phyloP scores from a whole-genome alignment of 53 echinoderm and acorn worm species.

The Paelopatides confundens region DNA sequence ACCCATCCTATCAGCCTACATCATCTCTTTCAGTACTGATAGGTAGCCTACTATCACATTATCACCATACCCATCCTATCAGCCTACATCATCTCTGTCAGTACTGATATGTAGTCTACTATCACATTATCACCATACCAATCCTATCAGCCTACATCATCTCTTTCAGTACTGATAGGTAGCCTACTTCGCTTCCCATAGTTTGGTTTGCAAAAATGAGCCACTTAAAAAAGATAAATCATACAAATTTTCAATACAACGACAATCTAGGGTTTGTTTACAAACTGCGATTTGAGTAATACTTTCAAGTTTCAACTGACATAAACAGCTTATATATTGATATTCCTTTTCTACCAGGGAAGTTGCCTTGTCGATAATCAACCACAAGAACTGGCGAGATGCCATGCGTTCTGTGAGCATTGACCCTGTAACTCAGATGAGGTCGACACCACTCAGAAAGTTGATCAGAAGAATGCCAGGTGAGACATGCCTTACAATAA shows the following conservation, averaged over 20 bases:
- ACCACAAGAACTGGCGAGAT: conserved; percentile 75
- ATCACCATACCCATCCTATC: too few species aligned
- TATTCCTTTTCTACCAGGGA: conserved; percentile 54
- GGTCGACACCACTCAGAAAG: conserved; percentile 87
- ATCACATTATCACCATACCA: too few species aligned
- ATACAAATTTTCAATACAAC: background rate
- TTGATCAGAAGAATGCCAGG: conserved; percentile 96
- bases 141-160: too few species aligned
- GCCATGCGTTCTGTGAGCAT: conserved; percentile 85
- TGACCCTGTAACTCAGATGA: conserved; percentile 60
- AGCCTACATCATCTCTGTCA: too few species aligned
- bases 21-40: background rate
- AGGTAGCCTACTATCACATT: too few species aligned
- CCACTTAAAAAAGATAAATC: too few species aligned
- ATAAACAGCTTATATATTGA: background rate
- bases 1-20: background rate
- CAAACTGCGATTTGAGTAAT: too few species aligned
- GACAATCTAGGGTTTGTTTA: too few species aligned
- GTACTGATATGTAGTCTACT: too few species aligned
- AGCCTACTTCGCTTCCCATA: background rate
- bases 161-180: too few species aligned
- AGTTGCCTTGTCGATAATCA: conserved; percentile 82
- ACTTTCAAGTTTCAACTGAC: background rate
- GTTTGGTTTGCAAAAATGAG: too few species aligned
- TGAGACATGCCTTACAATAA: too few species aligned